Evolutionary conservation across 2,888 invertebrate genomes (phyloP).

Genomic region (Agelastica alni): DNA sequence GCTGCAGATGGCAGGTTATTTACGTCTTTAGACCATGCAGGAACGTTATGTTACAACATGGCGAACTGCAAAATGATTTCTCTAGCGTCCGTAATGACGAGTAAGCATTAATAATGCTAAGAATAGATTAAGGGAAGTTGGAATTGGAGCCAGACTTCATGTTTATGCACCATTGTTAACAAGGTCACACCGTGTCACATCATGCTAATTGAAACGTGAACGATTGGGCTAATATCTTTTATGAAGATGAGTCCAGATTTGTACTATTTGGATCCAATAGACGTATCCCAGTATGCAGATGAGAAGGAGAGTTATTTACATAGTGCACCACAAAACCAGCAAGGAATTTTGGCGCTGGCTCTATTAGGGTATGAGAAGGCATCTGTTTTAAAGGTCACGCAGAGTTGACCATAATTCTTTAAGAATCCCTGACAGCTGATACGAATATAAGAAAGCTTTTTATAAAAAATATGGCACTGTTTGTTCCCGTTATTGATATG

Average conservation of each 20-base stretch:
- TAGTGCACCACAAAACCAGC: not conserved
- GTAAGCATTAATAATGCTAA: not conserved
- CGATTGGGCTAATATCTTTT: not conserved
- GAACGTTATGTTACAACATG: no score
- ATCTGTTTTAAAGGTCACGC: no score
- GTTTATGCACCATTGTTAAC: not conserved
- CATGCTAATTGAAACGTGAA: not conserved
- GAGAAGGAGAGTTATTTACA: not conserved
- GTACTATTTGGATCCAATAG: not conserved
- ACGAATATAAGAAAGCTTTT: not conserved
- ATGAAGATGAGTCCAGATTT: not conserved
- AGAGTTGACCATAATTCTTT: not conserved
- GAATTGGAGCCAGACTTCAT: not conserved
- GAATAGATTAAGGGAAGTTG: not conserved
- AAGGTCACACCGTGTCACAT: not conserved
- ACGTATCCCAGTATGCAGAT: not conserved
- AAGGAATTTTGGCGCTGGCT: not conserved
- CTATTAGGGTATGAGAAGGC: not conserved
- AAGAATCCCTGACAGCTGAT: not conserved
- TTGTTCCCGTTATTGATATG: not conserved
- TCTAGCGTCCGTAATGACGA: no score
- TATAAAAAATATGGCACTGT: not conserved
- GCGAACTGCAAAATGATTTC: no score
- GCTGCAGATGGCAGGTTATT: not conserved
- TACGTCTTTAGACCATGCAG: not conserved